phyloP scores from a whole-genome alignment of 2,888 invertebrate species.

The Nephrotoma guestfalica region DNA sequence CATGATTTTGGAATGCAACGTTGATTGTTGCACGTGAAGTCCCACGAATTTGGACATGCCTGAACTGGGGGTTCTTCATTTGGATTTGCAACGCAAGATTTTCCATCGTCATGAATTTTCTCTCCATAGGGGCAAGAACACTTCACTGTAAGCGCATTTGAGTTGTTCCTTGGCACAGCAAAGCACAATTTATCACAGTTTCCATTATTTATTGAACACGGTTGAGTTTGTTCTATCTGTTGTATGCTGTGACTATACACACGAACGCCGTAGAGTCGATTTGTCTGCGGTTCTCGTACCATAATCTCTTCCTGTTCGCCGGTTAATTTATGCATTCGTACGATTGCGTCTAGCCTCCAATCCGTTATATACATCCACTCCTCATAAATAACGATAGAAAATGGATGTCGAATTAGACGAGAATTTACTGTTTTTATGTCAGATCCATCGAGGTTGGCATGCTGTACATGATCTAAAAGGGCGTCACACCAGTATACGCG shows the following conservation, averaged over 20 bases:
- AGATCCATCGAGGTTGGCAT: slow-evolving; percentile 78
- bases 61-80: slow-evolving; percentile 74
- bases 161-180: slow-evolving; percentile 55
- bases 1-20: slow-evolving; percentile 84
- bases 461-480: slow-evolving; percentile 87
- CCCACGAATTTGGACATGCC: slow-evolving; percentile 82
- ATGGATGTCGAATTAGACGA: slow-evolving; percentile 72
- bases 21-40: slow-evolving; percentile 88
- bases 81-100: slow-evolving; percentile 63
- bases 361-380: slow-evolving; percentile 95
- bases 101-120: slow-evolving; percentile 53
- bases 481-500: slow-evolving; percentile 97
- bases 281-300: slow-evolving; percentile 78
- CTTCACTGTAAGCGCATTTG: slow-evolving; percentile 38
- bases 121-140: slow-evolving; percentile 94
- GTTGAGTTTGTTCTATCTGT: slow-evolving; percentile 54
- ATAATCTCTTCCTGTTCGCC: slow-evolving; percentile 78
- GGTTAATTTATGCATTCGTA: slow-evolving; percentile 73
- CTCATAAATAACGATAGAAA: slow-evolving; percentile 78
- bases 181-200: slow-evolving; percentile 94
- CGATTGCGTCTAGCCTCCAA: slow-evolving; percentile 90
- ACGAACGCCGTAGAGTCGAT: slow-evolving; percentile 82
- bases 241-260: slow-evolving; percentile 69
- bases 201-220: slow-evolving; percentile 72
- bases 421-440: slow-evolving; percentile 85